Base-by-base conservation (phyloP, 2,797 vertebrate genomes). In the Sebastes trivittatus region DNA sequence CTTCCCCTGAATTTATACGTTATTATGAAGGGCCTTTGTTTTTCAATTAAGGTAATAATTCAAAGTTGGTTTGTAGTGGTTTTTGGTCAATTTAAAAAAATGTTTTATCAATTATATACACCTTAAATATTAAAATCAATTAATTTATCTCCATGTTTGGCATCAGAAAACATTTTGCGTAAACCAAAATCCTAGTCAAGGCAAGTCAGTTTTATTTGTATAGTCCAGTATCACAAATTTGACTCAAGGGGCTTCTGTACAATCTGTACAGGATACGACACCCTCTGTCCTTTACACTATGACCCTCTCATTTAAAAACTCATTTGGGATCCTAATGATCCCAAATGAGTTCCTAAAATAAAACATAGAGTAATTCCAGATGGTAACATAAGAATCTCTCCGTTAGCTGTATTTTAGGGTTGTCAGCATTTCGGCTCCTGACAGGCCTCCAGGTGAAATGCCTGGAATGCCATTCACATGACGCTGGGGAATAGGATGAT, bases 381-480 rank as follows among this genome's bases (percentile, higher is more conserved):
- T 25, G 32, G 4, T 27, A 11, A 62, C 55, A 18, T 38, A 2
- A 29, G 23, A 64, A 22, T 55, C 6, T 5, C 4, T 52, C 2
- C 55, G 20, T 22, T 4, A 23, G 32, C 32, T 60, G 30, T 30
- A 69, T 29, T 73, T 75, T 25, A n/a, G 8, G 66, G 23, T 65
- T 2, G 6, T 65, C 52, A 66, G 76, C 30, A 52, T 81, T 77
- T 68, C n/a, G 25, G 49, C 29, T 72, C 25, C 60, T 65, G 38
- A 72, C 36, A 34, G 61, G 49, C 65, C 80, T 60, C 4, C 70
- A 84, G 85, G 83, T 76, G 70, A 89, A 87, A 92, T 91, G 55
- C 67, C 78, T 88, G 80, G 77, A 87, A 93, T 93, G 2, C 89
- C 88, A 80, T 80, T 82, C 20, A 14, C 71, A 65, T 82, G 84